Base-by-base conservation (phyloP, 1,140 invertebrate species). In the Drosophila ercepeae region DNA sequence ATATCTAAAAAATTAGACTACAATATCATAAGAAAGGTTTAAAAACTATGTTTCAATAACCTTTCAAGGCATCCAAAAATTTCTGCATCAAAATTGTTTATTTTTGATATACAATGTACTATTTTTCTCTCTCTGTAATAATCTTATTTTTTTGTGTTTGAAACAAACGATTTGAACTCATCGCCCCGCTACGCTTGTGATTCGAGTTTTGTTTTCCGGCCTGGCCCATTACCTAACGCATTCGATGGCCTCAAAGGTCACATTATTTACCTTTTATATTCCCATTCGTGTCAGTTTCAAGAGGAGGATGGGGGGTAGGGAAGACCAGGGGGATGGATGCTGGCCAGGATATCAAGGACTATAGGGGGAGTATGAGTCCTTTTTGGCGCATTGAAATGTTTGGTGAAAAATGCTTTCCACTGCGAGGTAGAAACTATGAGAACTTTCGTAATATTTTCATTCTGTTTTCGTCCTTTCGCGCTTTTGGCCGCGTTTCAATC, bases 201-300 rank as follows among this genome's bases (percentile, higher is more conserved):
- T 54, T 65, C 29, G 36, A 41, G 36, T 73, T 73, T 52, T 73
- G 52, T 74, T 82, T 58, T 69, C 60, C 39, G 53, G n/a, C 41
- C 44, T 13, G 64, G 23, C 13, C 69, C 74, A 88, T 88, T 88
- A 82, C 73, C 73, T 67, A 86, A 86, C 83, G 82, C 81, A 86
- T 82, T 86, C 82, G 83, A 84, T 84, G 81, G 77, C 88, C 82
- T 86, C 82, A 82, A 77, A 86, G 82, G 82, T 86, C 82, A 86
- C 82, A 86, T 86, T 86, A 86, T 88, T 86, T 86, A 82, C 82
- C 82, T 86, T 86, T 86, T 86, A 86, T 86, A 86, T 88, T 82
- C 82, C 77, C 82, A 84, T 84, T 84, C 79, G 71, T 75, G 60
- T 65, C 68, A 59, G 53, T 54, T 55, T 32, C 52, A 21, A 23